phyloP scores from a whole-genome alignment of 2,888 invertebrate species.

The Noctua comes region DNA sequence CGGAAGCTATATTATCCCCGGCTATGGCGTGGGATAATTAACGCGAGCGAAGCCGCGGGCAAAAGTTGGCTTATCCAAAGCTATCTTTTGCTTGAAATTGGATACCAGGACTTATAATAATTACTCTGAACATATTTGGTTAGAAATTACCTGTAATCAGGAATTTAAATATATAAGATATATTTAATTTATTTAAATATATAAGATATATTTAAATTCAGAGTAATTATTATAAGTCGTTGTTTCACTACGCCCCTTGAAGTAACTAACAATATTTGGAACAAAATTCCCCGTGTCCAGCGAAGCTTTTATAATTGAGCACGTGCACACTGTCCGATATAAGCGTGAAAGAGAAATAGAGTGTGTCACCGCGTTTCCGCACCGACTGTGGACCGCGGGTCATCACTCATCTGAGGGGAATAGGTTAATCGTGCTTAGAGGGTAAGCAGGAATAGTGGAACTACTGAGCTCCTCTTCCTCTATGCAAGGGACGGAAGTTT shows the following conservation, averaged over 20 bases:
- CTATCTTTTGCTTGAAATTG: not conserved
- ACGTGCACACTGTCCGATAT: conserved; percentile 6
- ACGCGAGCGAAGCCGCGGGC: not conserved
- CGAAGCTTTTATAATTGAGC: conserved; percentile 19
- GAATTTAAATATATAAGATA: too few species aligned
- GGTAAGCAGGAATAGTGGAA: not conserved
- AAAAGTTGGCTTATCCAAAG: not conserved
- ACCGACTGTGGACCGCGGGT: conserved; percentile 12
- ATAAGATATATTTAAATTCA: too few species aligned
- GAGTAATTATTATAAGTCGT: not conserved
- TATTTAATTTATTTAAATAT: too few species aligned
- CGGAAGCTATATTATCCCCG: too few species aligned
- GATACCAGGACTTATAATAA: not conserved
- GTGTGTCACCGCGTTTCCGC: conserved; percentile 38
- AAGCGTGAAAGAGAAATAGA: conserved; percentile 28
- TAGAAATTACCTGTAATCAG: too few species aligned
- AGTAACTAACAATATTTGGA: not conserved
- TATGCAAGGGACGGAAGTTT: not conserved
- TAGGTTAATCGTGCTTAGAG: conserved; percentile 13
- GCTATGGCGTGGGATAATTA: not conserved
- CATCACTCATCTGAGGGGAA: conserved; percentile 30
- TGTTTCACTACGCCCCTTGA: not conserved
- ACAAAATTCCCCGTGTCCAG: not conserved
- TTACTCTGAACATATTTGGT: too few species aligned
- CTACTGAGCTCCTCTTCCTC: not conserved